Evolutionary conservation across 1,140 invertebrate species (phyloP).

Genomic region (Macrostomum lignano): DNA sequence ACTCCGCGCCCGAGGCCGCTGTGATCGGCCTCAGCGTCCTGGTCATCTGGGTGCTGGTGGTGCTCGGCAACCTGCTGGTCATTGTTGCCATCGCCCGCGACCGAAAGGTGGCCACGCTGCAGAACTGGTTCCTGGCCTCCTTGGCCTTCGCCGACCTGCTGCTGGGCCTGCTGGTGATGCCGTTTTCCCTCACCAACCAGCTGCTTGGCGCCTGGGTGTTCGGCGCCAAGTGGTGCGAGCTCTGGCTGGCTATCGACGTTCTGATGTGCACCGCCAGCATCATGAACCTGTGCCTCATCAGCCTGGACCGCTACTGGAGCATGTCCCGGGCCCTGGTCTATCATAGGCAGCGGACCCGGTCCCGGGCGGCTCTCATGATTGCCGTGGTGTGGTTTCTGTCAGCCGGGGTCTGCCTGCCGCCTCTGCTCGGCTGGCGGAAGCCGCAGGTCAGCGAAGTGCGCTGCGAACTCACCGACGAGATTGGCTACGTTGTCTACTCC

Average conservation of each 20-base stretch:
- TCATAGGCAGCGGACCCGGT: background rate
- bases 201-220: conserved; percentile 63
- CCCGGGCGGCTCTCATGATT: conserved; percentile 58
- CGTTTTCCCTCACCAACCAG: conserved; percentile 76
- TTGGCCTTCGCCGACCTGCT: conserved; percentile 79
- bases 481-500: conserved; percentile 66
- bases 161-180: conserved; percentile 74
- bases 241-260: conserved; percentile 74
- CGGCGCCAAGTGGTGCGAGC: conserved; percentile 55
- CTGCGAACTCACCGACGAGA: conserved; percentile 5
- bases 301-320: conserved; percentile 40
- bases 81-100: conserved; percentile 8
- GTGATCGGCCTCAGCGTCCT: background rate
- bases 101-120: conserved; percentile 53
- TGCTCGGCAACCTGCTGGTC: background rate
- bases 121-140: conserved; percentile 91
- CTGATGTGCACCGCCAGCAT: conserved; percentile 69
- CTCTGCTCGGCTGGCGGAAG: conserved; percentile 73
- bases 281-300: conserved; percentile 33
- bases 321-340: conserved; percentile 28
- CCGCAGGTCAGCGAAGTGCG: conserved; percentile 7
- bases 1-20: background rate
- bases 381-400: conserved; percentile 68
- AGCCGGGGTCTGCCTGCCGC: conserved; percentile 82
- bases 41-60: background rate